phyloP scores from a whole-genome alignment of 1,140 invertebrate genomes.

The Zophobas atratus region DNA sequence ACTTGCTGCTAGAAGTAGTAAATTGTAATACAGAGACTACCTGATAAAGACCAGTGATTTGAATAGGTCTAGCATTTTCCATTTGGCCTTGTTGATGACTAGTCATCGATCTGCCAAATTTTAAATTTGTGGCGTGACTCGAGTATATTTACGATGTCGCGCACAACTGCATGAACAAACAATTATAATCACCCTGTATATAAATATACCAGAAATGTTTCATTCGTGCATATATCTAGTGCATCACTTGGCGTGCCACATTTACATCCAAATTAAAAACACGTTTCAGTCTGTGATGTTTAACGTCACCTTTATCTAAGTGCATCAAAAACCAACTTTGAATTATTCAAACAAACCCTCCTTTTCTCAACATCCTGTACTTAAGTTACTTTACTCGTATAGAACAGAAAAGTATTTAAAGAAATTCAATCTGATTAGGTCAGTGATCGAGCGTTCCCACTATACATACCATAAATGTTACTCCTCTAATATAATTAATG shows the following conservation, averaged over 20 bases:
- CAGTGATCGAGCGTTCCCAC: neutral
- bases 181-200: neutral
- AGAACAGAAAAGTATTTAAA: neutral
- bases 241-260: neutral
- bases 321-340: neutral
- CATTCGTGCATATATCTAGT: neutral
- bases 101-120: too few relatives aligned
- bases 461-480: neutral
- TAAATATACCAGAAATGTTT: neutral
- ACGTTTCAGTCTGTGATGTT: slow-evolving; percentile 1
- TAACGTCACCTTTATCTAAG: neutral
- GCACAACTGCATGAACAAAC: too few relatives aligned
- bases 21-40: too few relatives aligned
- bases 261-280: neutral
- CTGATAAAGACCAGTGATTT: too few relatives aligned
- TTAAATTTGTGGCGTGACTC: too few relatives aligned
- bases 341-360: slow-evolving; percentile 1
- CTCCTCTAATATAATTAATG: neutral
- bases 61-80: too few relatives aligned
- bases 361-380: neutral
- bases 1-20: too few relatives aligned
- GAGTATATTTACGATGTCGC: too few relatives aligned
- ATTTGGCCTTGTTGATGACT: too few relatives aligned
- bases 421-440: neutral
- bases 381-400: neutral